Evolutionary conservation across 2,888 invertebrate species (phyloP).

Genomic region (Drosophila mimica): DNA sequence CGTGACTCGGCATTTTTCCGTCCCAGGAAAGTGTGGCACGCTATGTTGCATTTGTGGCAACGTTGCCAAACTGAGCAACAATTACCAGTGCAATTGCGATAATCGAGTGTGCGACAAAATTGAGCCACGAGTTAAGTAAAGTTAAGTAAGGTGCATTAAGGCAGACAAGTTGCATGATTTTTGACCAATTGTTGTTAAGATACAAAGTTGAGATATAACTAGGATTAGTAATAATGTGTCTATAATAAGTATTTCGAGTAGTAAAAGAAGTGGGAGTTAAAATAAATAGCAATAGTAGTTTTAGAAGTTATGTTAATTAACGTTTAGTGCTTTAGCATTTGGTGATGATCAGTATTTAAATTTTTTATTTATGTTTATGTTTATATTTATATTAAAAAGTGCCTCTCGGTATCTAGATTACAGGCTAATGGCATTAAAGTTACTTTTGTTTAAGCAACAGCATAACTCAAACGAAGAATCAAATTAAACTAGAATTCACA

Average conservation of each 20-base stretch:
- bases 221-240: background rate
- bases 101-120: conserved; percentile 10
- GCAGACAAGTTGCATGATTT: background rate
- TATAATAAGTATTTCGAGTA: background rate
- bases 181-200: background rate
- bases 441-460: background rate
- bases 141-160: conserved; percentile 28
- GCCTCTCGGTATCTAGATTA: background rate
- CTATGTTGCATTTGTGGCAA: conserved; percentile 44
- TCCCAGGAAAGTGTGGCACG: conserved; percentile 37
- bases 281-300: rapidly evolving
- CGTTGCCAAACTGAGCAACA: conserved; percentile 33
- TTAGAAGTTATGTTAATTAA: background rate
- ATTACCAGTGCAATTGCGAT: conserved; percentile 1
- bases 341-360: background rate
- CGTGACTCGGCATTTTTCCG: conserved; percentile 69
- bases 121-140: conserved; percentile 19
- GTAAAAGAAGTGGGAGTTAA: background rate
- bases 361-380: no score
- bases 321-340: no score
- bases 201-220: background rate
- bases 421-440: background rate
- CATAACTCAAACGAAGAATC: background rate
- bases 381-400: no score
- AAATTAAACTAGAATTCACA: background rate